Percentiles rank a stretch among this genome's conserved stretches.
Conservation (phyloP, 2,888 invertebrate species). For the Ectobius pallidus region DNA sequence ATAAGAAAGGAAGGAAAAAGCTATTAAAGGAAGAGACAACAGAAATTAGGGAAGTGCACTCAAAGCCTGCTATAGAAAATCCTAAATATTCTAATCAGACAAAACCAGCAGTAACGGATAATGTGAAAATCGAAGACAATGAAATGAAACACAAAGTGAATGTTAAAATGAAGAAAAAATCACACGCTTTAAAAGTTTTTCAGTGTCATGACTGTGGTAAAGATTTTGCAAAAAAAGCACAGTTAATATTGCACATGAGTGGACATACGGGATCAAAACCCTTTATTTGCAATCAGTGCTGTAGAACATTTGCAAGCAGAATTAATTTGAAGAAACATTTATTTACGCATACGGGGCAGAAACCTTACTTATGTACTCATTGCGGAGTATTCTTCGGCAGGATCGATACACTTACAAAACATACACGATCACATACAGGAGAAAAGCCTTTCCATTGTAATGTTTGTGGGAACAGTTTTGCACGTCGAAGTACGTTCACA, state of each 20-base stretch:
- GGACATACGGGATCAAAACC: constrained; percentile 23
- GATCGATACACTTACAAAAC: constrained; percentile 14
- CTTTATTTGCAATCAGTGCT: constrained; percentile 12
- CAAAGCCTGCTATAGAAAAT: too few species aligned
- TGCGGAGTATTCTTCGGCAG: constrained; percentile 22
- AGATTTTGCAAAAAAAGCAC: constrained; percentile 19
- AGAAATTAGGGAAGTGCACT: too few species aligned
- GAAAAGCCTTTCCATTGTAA: constrained; percentile 24
- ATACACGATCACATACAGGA: constrained; percentile 21
- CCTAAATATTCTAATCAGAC: too few species aligned
- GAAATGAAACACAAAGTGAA: background rate
- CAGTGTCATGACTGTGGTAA: constrained; percentile 24
- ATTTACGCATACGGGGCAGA: constrained; percentile 25
- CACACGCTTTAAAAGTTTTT: background rate
- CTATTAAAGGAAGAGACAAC: too few species aligned
- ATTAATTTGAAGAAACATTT: constrained; percentile 24
- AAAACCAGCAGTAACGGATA: too few species aligned
- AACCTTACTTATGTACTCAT: constrained; percentile 17
- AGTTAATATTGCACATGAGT: constrained; percentile 14
- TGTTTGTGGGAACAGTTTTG: constrained; percentile 4
- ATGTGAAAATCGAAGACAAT: too few species aligned
- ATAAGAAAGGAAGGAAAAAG: background rate
- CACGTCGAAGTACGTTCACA: constrained; percentile 3
- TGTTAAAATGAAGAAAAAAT: background rate
- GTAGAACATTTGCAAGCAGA: constrained; percentile 5